A percentile compares a stretch with the other conserved stretches of the same genome.
Evolutionary conservation across 2,797 vertebrate genomes (phyloP).

Genomic region (Leptatherina wallacei): DNA sequence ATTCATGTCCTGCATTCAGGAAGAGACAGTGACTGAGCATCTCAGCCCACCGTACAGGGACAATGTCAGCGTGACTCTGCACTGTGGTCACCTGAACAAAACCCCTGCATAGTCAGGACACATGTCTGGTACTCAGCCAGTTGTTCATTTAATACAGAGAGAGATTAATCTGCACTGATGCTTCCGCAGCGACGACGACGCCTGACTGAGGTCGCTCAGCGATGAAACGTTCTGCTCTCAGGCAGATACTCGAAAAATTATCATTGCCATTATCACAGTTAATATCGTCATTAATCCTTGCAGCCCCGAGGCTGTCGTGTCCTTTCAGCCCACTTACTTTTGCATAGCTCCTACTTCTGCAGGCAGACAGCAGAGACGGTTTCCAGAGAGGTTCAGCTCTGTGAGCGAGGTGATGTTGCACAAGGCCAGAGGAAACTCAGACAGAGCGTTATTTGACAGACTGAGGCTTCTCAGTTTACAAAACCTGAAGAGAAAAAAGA

Average conservation of each 20-base stretch:
- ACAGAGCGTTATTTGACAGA: constrained; percentile 94
- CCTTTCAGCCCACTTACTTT: constrained; percentile 81
- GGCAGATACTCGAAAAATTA: neutral
- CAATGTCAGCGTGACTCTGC: constrained; percentile 50
- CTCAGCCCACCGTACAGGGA: constrained; percentile 9
- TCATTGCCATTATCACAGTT: neutral
- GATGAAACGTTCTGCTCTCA: constrained; percentile 23
- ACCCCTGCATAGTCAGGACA: constrained; percentile 38
- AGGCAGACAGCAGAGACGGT: constrained; percentile 87
- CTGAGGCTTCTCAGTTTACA: constrained; percentile 95
- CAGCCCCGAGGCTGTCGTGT: neutral
- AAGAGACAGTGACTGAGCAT: neutral
- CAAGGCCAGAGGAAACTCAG: constrained; percentile 90
- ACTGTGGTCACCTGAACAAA: constrained; percentile 37
- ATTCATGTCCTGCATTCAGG: neutral
- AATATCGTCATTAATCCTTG: neutral
- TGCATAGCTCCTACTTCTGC: constrained; percentile 88
- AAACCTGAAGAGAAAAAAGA: constrained; percentile 86
- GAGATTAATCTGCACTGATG: constrained; percentile 56
- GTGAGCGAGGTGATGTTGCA: constrained; percentile 90
- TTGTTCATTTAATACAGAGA: constrained; percentile 45
- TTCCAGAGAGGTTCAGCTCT: constrained; percentile 95
- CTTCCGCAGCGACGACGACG: constrained; percentile 33
- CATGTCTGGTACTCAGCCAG: constrained; percentile 53
- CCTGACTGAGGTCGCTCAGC: constrained; percentile 31